Conservation (phyloP, 2,888 invertebrate genomes). For the Torymus aiolomorphi region DNA sequence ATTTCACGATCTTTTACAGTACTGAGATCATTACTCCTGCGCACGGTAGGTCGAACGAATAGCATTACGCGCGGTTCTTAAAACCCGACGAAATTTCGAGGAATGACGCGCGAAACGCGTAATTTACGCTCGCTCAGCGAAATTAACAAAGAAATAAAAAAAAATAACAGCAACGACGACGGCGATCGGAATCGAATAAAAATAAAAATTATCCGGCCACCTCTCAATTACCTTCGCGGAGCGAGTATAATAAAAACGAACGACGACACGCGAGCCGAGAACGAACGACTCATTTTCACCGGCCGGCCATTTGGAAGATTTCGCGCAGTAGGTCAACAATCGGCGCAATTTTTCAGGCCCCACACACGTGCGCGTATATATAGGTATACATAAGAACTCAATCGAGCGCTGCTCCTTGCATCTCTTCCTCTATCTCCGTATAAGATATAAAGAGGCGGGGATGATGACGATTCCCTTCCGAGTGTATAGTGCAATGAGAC, state of each 20-base stretch:
- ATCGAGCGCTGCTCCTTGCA: background rate
- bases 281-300: background rate
- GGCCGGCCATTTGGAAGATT: background rate
- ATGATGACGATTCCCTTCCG: background rate
- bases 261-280: background rate
- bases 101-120: too few relatives aligned
- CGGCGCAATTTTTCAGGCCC: background rate
- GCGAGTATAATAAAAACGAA: background rate
- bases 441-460: background rate
- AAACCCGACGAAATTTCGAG: too few relatives aligned
- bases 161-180: too few relatives aligned
- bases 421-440: background rate
- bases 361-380: background rate
- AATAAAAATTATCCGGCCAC: too few relatives aligned
- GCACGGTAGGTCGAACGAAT: too few relatives aligned
- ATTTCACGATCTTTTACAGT: too few relatives aligned
- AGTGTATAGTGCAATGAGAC: background rate
- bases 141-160: too few relatives aligned
- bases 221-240: background rate
- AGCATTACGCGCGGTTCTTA: too few relatives aligned
- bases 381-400: background rate
- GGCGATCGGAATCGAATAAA: too few relatives aligned
- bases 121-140: too few relatives aligned
- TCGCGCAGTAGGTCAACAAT: slow-evolving; percentile 9
- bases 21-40: too few relatives aligned